Evolutionary conservation across 92 coral and sea anemone species (phyloP), one percentile per base, ranked within the genome.

Genomic region (Paramuricea clavata): DNA sequence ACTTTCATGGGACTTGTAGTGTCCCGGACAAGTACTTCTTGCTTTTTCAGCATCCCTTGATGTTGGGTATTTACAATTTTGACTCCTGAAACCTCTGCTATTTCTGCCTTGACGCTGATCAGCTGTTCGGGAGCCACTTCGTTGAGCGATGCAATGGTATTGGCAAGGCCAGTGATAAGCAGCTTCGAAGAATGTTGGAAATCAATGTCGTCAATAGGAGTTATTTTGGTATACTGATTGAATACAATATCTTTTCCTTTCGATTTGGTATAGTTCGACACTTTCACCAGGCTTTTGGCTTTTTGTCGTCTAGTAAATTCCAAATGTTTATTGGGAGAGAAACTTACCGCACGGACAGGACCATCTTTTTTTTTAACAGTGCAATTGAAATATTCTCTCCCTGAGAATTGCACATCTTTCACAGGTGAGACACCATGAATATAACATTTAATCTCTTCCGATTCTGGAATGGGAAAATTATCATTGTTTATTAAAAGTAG

Each of bases 241-340:
- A n/a, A n/a, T n/a, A n/a, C n/a, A n/a, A n/a, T n/a, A n/a, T n/a
- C n/a, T n/a, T n/a, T n/a, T n/a, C n/a, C n/a, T n/a, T n/a, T n/a
- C n/a, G n/a, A n/a, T n/a, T n/a, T n/a, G n/a, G n/a, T n/a, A n/a
- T n/a, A n/a, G n/a, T n/a, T n/a, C 12, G 70, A 62, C 70, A 62
- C 70, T 62, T 62, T 62, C 70, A 62, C 70, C 15, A 30, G 70
- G 70, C 70, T 62, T 62, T 62, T 62, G 31, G 28, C 35, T 62
- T 62, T 25, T 30, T 62, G 30, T 25, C 5, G 15, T 8, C 30
- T 62, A 30, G 31, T 25, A 30, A 62, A 30, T 25, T 62, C 32
- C 35, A 30, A 23, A 30, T 30, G 70, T 62, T 62, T 62, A 25
- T 62, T 25, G 31, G 70, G 70, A 23, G 70, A 62, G 35, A 62